Conservation (phyloP, 2,888 invertebrate species). For the Spilosoma lubricipeda region DNA sequence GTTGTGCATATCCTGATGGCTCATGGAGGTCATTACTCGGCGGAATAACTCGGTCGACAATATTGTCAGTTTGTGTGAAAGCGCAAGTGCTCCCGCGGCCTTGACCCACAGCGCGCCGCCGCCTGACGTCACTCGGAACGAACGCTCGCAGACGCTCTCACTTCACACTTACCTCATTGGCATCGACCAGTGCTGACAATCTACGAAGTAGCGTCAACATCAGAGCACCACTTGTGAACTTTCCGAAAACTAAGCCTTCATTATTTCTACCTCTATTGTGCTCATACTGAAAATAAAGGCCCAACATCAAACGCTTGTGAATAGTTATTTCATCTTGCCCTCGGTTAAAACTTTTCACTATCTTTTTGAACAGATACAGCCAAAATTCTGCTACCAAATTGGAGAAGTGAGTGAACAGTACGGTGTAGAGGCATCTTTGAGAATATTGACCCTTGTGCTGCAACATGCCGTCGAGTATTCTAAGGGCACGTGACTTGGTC, state of each 20-base stretch:
- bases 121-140: constrained; percentile 16
- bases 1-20: background rate
- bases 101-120: constrained; percentile 31
- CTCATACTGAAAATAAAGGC: background rate
- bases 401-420: too few relatives aligned
- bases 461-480: too few relatives aligned
- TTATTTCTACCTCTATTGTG: background rate
- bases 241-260: background rate
- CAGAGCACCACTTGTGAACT: background rate
- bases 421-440: background rate
- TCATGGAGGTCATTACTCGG: background rate
- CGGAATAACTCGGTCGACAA: background rate
- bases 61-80: constrained; percentile 16
- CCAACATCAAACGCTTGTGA: too few relatives aligned
- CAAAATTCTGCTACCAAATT: too few relatives aligned
- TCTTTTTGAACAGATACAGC: too few relatives aligned
- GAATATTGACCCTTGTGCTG: background rate
- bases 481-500: background rate
- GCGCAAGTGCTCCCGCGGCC: constrained; percentile 28
- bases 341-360: too few relatives aligned
- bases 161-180: background rate
- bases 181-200: background rate
- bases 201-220: background rate
- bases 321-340: too few relatives aligned
- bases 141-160: background rate